Evolutionary conservation across 2,888 invertebrate species (phyloP).

Genomic region (Brenthis hecate): DNA sequence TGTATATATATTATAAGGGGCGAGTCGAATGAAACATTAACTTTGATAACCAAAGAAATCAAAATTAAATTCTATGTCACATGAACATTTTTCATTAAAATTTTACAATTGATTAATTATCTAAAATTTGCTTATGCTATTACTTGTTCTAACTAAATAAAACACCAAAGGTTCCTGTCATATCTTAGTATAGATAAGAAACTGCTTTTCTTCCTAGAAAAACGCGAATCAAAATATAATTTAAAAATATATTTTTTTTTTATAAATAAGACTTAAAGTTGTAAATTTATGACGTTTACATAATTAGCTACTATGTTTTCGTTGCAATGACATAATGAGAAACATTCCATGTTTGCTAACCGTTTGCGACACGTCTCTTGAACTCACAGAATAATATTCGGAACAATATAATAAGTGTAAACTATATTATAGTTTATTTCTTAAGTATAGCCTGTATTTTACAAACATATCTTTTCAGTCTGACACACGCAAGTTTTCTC

Average conservation of each 20-base stretch:
- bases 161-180: conserved; percentile 23
- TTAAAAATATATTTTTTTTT: no score
- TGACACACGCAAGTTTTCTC: conserved; percentile 81
- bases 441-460: conserved; percentile 73
- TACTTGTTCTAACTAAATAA: neutral
- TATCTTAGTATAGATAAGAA: neutral
- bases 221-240: no score
- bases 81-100: no score
- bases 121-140: conserved; percentile 1
- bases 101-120: no score
- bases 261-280: conserved; percentile 5
- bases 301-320: conserved; percentile 42
- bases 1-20: neutral
- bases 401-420: conserved; percentile 73
- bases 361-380: conserved; percentile 47
- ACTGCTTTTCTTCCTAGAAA: neutral
- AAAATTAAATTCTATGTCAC: no score
- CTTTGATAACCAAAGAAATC: no score
- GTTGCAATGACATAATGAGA: conserved; percentile 58
- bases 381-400: conserved; percentile 63
- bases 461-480: conserved; percentile 78
- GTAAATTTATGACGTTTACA: conserved; percentile 14
- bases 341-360: conserved; percentile 76
- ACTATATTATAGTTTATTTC: conserved; percentile 69
- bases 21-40: no score